These are phyloP conservation scores for Orestias chungarensis DNA, from an alignment of 2,797 vertebrate species.

Conservation along the genomic window DNA sequence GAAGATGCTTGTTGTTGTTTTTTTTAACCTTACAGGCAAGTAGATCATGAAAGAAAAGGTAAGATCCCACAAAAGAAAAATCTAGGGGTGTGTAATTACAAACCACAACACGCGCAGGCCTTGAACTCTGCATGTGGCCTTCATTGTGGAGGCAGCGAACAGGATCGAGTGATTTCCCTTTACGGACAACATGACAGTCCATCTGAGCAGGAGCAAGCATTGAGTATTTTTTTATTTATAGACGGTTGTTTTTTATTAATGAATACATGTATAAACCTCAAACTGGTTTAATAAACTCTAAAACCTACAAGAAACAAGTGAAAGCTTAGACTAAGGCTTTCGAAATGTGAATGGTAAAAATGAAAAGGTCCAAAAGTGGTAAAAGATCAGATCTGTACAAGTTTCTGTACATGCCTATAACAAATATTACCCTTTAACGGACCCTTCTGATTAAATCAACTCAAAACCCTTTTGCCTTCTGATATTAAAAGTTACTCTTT, in stretches of 20 bases:
- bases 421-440: too few relatives aligned
- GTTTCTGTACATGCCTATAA: too few relatives aligned
- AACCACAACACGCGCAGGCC: constrained; percentile 49
- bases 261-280: not conserved
- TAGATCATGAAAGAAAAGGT: constrained; percentile 54
- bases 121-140: constrained; percentile 62
- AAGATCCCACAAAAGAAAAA: constrained; percentile 37
- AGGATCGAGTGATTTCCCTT: constrained; percentile 25
- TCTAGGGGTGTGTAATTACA: constrained; percentile 63
- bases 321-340: too few relatives aligned
- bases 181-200: not conserved
- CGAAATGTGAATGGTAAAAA: too few relatives aligned
- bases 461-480: not conserved
- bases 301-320: too few relatives aligned
- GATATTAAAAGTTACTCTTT: not conserved
- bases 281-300: too few relatives aligned
- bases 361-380: too few relatives aligned
- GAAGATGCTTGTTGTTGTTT: constrained; percentile 39
- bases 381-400: too few relatives aligned
- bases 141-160: constrained; percentile 44
- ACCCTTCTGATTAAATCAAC: not conserved
- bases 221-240: not conserved
- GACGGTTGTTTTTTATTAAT: not conserved
- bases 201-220: not conserved
- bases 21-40: constrained; percentile 14